phyloP scores from a whole-genome alignment of 2,113 vertebrate genomes.

The Ceyx margarethae region DNA sequence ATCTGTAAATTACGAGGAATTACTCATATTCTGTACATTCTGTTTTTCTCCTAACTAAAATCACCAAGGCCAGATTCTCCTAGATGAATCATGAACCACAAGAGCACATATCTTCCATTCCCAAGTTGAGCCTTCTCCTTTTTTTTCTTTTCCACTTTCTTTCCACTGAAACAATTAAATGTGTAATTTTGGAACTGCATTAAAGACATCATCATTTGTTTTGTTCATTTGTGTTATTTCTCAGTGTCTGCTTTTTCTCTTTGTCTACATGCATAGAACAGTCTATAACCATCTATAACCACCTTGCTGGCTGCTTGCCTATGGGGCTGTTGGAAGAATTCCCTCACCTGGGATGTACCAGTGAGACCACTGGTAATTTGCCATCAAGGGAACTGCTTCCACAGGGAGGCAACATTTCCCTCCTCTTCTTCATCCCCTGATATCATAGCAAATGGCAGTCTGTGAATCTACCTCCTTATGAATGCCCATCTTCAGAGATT shows the following conservation, averaged over 20 bases:
- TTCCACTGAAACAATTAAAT: not conserved
- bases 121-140: not conserved
- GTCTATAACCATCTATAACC: fast-evolving
- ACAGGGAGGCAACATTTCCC: not conserved
- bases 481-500: not conserved
- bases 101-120: not conserved
- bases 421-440: not conserved
- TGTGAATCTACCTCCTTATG: not conserved
- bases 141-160: not conserved
- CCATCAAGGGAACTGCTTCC: not conserved
- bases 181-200: not conserved
- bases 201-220: not conserved
- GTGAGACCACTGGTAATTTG: not conserved
- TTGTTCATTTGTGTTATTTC: not conserved
- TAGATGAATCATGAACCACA: not conserved
- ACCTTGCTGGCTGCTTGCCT: not conserved
- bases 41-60: not conserved
- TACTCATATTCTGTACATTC: not conserved
- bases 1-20: not conserved
- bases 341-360: not conserved
- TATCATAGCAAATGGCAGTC: not conserved
- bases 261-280: fast-evolving
- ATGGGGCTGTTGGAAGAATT: not conserved
- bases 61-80: not conserved
- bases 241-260: not conserved